Conservation (phyloP, 2,888 invertebrate genomes). For the Nomada flava region DNA sequence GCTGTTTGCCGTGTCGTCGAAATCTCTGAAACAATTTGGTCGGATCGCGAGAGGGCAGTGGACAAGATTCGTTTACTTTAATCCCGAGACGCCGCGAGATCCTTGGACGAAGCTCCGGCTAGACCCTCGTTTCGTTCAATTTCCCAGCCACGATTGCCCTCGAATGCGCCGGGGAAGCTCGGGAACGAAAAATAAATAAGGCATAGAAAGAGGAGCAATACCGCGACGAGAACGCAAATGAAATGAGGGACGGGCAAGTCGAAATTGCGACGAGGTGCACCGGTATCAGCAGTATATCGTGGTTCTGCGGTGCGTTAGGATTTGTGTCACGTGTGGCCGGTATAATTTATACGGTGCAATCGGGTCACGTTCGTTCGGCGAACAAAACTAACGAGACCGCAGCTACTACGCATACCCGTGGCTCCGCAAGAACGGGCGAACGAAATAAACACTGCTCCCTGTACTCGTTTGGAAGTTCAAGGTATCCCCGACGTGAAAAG, state of each 20-base stretch:
- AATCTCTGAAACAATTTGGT: slow-evolving; percentile 17
- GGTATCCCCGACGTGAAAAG: not conserved
- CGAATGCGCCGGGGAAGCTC: not conserved
- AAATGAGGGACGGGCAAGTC: not conserved
- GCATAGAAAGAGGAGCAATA: not conserved
- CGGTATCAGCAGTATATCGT: slow-evolving; percentile 43
- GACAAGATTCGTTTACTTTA: no score
- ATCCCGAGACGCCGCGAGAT: no score
- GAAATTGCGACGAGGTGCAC: slow-evolving; percentile 26
- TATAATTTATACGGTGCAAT: slow-evolving; percentile 73
- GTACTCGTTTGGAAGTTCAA: not conserved
- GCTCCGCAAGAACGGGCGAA: slow-evolving; percentile 31
- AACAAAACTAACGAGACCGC: slow-evolving; percentile 64
- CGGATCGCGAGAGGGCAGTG: not conserved
- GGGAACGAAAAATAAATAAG: not conserved
- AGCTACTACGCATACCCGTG: slow-evolving; percentile 65
- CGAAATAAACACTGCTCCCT: slow-evolving; percentile 18
- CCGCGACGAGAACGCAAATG: not conserved
- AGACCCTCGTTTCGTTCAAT: no score
- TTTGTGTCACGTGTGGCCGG: slow-evolving; percentile 70
- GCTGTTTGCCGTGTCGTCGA: slow-evolving; percentile 37
- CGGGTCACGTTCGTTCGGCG: slow-evolving; percentile 71
- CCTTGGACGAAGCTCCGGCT: no score
- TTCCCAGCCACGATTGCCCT: no score
- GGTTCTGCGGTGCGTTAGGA: slow-evolving; percentile 59